A percentile compares a stretch with the other conserved stretches of the same genome.
Evolutionary conservation across 2,113 vertebrate species (phyloP).

Genomic region (Phoxinus phoxinus): DNA sequence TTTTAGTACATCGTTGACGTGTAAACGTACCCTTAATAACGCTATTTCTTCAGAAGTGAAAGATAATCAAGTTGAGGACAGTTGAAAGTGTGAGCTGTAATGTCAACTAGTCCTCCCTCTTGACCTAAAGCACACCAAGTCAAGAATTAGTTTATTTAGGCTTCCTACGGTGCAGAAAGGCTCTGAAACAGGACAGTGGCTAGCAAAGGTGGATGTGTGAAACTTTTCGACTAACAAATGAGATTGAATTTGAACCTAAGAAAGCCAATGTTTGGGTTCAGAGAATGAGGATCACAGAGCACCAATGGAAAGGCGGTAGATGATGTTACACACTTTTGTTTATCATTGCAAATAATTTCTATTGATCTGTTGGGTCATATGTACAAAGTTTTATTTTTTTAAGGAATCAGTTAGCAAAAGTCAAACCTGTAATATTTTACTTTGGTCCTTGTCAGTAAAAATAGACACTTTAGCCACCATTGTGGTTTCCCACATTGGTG

Average conservation of each 20-base stretch:
- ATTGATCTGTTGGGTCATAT: neutral
- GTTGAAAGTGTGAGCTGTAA: neutral
- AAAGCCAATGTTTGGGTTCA: neutral
- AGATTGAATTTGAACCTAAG: neutral
- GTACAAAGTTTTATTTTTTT: neutral
- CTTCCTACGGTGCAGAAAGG: neutral
- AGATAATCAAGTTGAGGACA: neutral
- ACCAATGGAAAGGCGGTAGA: neutral
- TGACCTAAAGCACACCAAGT: neutral
- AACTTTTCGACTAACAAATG: neutral
- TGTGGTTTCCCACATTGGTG: neutral
- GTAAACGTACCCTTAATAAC: too few species aligned
- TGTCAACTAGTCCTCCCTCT: neutral
- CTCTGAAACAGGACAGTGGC: neutral
- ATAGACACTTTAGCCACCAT: neutral
- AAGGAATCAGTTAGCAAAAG: neutral
- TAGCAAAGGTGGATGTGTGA: neutral
- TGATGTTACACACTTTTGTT: neutral
- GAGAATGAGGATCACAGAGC: neutral
- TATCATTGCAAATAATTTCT: neutral
- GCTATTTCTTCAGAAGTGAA: neutral
- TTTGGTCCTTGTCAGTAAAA: neutral
- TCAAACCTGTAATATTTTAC: neutral
- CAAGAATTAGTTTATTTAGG: neutral
- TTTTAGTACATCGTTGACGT: too few species aligned